Conservation (phyloP, 2,888 invertebrate species). For the Acanthosepion lycidas region DNA sequence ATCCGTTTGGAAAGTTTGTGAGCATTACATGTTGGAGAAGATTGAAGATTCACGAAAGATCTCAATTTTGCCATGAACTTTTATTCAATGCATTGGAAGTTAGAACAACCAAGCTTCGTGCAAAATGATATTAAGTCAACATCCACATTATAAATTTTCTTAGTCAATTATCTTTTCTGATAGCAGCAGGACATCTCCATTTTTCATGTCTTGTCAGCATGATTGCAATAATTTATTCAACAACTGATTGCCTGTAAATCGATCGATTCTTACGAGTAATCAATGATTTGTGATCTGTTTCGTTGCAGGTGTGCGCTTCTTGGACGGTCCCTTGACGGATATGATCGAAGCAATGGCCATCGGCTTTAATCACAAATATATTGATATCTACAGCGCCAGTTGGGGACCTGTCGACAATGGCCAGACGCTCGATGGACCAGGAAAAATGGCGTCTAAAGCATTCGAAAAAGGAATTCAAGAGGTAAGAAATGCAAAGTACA, state of each 20-base stretch:
- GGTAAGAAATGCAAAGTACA: conserved; percentile 76
- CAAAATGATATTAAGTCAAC: too few species aligned
- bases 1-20: too few species aligned
- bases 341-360: conserved; percentile 89
- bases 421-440: conserved; percentile 90
- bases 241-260: not conserved
- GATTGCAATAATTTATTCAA: not conserved
- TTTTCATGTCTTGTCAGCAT: too few species aligned
- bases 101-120: too few species aligned
- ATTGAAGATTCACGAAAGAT: too few species aligned
- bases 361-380: conserved; percentile 83
- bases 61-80: too few species aligned
- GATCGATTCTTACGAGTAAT: not conserved
- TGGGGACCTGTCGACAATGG: conserved; percentile 97
- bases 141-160: too few species aligned
- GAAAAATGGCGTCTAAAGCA: conserved; percentile 84
- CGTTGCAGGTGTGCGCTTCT: conserved; percentile 84
- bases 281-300: not conserved
- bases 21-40: too few species aligned
- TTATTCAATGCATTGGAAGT: too few species aligned
- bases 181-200: too few species aligned
- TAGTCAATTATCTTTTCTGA: too few species aligned
- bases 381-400: conserved; percentile 92
- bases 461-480: conserved; percentile 83
- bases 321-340: conserved; percentile 91